Evolutionary conservation across 1,140 invertebrate species (phyloP), one percentile per base, ranked within the genome.

Genomic region (Propsilocerus akamusi): DNA sequence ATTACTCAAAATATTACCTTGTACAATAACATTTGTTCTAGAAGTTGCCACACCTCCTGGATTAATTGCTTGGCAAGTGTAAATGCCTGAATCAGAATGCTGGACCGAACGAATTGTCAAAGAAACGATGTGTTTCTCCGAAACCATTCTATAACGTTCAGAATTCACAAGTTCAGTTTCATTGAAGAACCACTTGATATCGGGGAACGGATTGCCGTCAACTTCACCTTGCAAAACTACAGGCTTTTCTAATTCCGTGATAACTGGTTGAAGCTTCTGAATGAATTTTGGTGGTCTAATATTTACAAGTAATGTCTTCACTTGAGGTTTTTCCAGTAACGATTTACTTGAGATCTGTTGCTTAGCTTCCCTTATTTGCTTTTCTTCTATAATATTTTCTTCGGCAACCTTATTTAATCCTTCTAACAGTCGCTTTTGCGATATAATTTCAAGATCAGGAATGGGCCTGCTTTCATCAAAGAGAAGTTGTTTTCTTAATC

Each of bases 111-210:
- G 68, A 50, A 92, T 78, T 58, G 68, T 73, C 3, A 96, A 63
- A 53, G 70, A 76, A 4, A 78, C 82, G 59, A 66, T 79, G 57
- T 70, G 78, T 51, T 80, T 75, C 52, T 76, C 71, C 12, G 72
- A 75, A 11, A 66, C 67, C 23, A 85, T 80, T 49, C 72, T 63
- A 55, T 74, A 77, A 55, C 83, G 79, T 52, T 84, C 75, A 50
- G 74, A 74, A 50, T 76, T 65, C 57, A 73, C 68, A 20, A 97
- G 73, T 57, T 84, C 77, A 53, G 83, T 77, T 47, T 83, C 86
- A 64, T 97, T 93, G 56, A 84, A 80, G 56, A 78, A 89, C 93
- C 93, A 97, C 56, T 77, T 79, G 7, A 95, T 75, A 60, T 81
- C 78, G 14, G 81, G 78, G 55, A 77, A 71, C 5, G 81, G 78